Conservation (phyloP, 1,140 invertebrate species). For the Macrostomum lignano region DNA sequence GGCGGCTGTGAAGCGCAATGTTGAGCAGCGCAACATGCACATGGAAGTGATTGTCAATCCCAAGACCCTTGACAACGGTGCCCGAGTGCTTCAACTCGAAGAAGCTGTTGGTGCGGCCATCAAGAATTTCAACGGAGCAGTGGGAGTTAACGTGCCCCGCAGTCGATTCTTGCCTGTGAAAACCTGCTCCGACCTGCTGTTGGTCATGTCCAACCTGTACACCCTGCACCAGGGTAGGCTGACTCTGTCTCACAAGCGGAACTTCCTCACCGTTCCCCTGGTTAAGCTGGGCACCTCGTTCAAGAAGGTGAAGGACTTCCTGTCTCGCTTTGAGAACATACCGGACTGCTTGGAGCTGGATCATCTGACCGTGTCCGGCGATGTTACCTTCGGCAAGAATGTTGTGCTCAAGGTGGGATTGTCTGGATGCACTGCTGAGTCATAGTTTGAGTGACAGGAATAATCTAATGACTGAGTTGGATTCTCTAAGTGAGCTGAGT, state of each 20-base stretch:
- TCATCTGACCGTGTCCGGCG: constrained; percentile 89
- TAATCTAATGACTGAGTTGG: too few relatives aligned
- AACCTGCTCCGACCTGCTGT: constrained; percentile 77
- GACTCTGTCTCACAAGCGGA: constrained; percentile 59
- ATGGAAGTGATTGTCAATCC: constrained; percentile 95
- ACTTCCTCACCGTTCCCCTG: constrained; percentile 77
- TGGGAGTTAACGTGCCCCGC: constrained; percentile 76
- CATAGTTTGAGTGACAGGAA: constrained; percentile 8
- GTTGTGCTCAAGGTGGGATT: constrained; percentile 40
- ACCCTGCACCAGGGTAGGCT: constrained; percentile 57
- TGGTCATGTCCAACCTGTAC: constrained; percentile 94
- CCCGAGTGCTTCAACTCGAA: constrained; percentile 83
- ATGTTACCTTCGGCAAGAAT: constrained; percentile 84
- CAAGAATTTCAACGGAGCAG: constrained; percentile 68
- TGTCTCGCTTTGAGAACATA: constrained; percentile 66
- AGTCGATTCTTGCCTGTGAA: constrained; percentile 91
- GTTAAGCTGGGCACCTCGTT: constrained; percentile 86
- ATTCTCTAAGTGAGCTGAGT: too few relatives aligned
- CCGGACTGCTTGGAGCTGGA: constrained; percentile 87
- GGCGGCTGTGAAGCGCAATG: constrained; percentile 51
- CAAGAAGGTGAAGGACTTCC: constrained; percentile 73
- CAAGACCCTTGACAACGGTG: constrained; percentile 57
- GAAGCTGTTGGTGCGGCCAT: constrained; percentile 93
- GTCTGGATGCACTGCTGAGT: background rate
- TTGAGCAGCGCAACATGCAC: constrained; percentile 48